A percentile compares a stretch with the other conserved stretches of the same genome.
phyloP scores from a whole-genome alignment of 2,888 invertebrate species.

The Cheiracanthium punctorium region DNA sequence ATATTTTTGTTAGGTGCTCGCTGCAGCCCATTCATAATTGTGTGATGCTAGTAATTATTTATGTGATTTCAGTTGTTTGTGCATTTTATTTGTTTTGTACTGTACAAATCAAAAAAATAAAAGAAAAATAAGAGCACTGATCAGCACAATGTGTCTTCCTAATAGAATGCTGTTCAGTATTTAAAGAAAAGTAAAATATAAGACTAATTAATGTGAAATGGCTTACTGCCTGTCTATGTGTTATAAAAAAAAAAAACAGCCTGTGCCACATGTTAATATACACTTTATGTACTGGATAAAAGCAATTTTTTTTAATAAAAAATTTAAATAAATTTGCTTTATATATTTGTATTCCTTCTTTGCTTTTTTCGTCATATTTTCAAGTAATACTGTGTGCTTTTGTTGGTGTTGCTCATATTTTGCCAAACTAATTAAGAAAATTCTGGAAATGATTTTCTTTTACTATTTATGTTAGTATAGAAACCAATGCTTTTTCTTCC shows the following conservation, averaged over 20 bases:
- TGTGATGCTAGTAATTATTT: constrained; percentile 27
- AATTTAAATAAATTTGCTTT: constrained; percentile 29
- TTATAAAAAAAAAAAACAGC: constrained; percentile 52
- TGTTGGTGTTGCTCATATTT: neutral
- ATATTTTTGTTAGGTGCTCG: constrained; percentile 17
- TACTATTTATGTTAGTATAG: too few species aligned
- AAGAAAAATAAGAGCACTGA: constrained; percentile 51
- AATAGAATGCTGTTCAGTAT: constrained; percentile 70
- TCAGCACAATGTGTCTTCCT: constrained; percentile 70
- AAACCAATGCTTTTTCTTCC: too few species aligned
- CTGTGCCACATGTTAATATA: constrained; percentile 70
- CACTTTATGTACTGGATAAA: constrained; percentile 69
- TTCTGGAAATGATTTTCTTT: too few species aligned
- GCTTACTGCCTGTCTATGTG: constrained; percentile 57
- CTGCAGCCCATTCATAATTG: constrained; percentile 28
- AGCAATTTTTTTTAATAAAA: constrained; percentile 67
- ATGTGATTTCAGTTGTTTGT: constrained; percentile 33
- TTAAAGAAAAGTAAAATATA: constrained; percentile 35
- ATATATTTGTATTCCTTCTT: neutral
- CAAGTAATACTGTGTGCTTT: neutral
- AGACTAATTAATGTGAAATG: constrained; percentile 47
- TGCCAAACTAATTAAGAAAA: too few species aligned
- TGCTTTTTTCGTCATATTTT: neutral
- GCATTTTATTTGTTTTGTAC: constrained; percentile 39
- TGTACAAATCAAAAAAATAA: constrained; percentile 58